Evolutionary conservation across 64 coral and sea anemone species (phyloP), one percentile per base, ranked within the genome.

Genomic region (Pocillopora verrucosa): DNA sequence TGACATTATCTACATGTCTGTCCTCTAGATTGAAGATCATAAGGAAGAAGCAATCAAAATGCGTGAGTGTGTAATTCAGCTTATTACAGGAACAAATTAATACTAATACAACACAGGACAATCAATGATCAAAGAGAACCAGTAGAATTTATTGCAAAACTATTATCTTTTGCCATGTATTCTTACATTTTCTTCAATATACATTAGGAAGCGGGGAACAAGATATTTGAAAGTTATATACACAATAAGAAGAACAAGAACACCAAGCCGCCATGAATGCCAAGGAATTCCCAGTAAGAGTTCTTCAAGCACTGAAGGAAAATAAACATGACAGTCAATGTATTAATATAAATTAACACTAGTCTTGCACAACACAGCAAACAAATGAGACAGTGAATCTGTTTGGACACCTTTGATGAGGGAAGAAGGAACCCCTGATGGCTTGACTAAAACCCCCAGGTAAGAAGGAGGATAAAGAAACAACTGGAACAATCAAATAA

Each of bases 231-330:
- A 10, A 35, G 80, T 80, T 36, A 92, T 30, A 17, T 14, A 57
- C 19, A 62, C 36, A 14, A 86, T 80, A 41, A 69, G 3, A 13
- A 92, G 16, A 16, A 87, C 65, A 58, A 92, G 38, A 13, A 92
- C 20, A 60, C 15, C 90, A 30, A 82, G 58, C 61, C 67, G 80
- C 90, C 90, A 92, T 7, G 78, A 64, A 38, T 87, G 82, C 76
- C 82, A 87, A 13, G 92, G 77, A 24, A 93, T 37, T 11, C 92
- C 92, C 11, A 89, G 16, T 34, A 89, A 89, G 2, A 93, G 86
- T 61, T 84, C 80, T 12, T 93, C 92, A 20, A 93, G 72, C 76
- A 89, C 92, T 93, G 57, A 38, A 89, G 89, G 16, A 16, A 36
- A 68, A 81, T 4, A 4, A 51, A 51, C 41, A 51, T 51, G 41